Evolutionary conservation across 2,888 invertebrate genomes (phyloP).

Genomic region (Ectropis crepuscularia): DNA sequence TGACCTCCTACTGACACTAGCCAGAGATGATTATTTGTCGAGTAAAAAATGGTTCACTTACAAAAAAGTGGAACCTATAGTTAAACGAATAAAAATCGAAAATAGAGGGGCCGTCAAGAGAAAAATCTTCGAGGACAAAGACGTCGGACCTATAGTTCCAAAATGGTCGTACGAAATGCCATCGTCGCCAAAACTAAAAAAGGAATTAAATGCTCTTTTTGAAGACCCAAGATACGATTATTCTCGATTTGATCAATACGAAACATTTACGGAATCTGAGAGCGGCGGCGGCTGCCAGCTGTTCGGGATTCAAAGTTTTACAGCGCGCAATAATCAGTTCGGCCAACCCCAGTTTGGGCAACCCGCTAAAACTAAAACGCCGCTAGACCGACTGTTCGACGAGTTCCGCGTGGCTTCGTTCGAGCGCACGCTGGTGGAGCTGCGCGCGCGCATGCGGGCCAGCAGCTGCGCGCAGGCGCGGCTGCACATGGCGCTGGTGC

Average conservation of each 20-base stretch:
- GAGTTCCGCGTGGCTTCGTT: constrained; percentile 62
- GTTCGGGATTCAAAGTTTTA: too few relatives aligned
- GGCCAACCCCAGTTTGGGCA: too few relatives aligned
- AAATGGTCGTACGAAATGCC: constrained; percentile 52
- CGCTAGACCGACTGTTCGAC: constrained; percentile 60
- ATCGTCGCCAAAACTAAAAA: constrained; percentile 14
- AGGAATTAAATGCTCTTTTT: constrained; percentile 33
- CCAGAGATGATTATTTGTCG: constrained; percentile 42
- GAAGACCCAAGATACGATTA: constrained; percentile 22
- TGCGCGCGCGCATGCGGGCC: constrained; percentile 52
- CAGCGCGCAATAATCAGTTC: too few relatives aligned
- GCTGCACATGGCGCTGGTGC: constrained; percentile 64
- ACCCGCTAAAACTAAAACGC: constrained; percentile 3
- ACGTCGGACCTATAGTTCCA: constrained; percentile 34
- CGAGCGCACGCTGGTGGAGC: constrained; percentile 57
- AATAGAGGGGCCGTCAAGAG: constrained; percentile 43
- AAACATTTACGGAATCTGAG: too few relatives aligned
- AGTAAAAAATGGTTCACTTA: constrained; percentile 41
- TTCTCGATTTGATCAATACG: too few relatives aligned
- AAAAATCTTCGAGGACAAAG: constrained; percentile 51
- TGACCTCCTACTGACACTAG: constrained; percentile 40
- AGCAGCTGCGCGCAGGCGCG: constrained; percentile 58
- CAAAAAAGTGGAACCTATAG: constrained; percentile 44
- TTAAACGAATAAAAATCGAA: constrained; percentile 41
- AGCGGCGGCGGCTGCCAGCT: too few relatives aligned